Conservation (phyloP, 2,797 vertebrate genomes). For the Brotula barbata region DNA sequence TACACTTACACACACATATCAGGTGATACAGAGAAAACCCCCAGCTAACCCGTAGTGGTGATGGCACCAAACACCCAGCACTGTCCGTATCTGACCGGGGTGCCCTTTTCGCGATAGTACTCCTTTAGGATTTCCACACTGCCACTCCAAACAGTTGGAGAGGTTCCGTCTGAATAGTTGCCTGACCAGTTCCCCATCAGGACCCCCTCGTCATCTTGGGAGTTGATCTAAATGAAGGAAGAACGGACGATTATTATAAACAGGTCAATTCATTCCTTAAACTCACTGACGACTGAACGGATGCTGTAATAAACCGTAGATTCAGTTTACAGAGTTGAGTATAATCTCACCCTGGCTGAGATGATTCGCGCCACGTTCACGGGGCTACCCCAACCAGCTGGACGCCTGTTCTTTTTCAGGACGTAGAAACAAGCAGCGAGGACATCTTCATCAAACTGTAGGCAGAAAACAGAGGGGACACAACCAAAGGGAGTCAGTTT, state of each 20-base stretch:
- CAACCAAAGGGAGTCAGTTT: neutral
- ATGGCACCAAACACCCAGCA: constrained; percentile 92
- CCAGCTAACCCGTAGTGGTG: constrained; percentile 78
- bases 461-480: constrained; percentile 6
- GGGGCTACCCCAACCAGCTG: constrained; percentile 83
- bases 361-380: constrained; percentile 83
- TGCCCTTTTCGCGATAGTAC: constrained; percentile 72
- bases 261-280: too few species aligned
- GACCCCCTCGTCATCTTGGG: constrained; percentile 85
- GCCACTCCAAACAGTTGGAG: constrained; percentile 86
- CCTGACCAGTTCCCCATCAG: constrained; percentile 89
- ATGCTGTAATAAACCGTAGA: too few species aligned
- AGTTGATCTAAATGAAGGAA: constrained; percentile 80
- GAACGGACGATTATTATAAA: too few species aligned
- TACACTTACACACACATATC: neutral
- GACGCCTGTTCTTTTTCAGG: constrained; percentile 80
- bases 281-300: neutral
- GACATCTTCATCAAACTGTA: constrained; percentile 82
- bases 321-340: too few species aligned
- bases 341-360: constrained; percentile 85
- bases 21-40: neutral
- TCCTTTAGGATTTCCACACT: constrained; percentile 86
- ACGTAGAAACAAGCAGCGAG: constrained; percentile 82
- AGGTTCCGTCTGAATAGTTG: constrained; percentile 79
- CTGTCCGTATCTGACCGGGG: constrained; percentile 84